Base-by-base conservation (phyloP, 2,113 vertebrate species). In the Thunnus maccoyii region DNA sequence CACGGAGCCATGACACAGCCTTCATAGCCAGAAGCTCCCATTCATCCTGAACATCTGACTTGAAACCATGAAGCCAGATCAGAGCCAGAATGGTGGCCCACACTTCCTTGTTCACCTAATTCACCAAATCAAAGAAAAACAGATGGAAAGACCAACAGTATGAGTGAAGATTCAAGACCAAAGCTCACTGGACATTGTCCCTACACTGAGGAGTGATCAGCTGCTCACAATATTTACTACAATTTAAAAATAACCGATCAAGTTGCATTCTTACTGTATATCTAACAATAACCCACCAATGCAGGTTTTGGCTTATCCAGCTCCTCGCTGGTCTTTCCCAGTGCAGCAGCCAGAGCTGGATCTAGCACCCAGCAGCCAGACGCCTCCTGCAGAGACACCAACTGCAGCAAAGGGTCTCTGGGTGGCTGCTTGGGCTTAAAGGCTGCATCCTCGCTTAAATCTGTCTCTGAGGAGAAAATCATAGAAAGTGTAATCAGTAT, bases 21-120 rank as follows among this genome's bases (percentile, higher is more conserved):
- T 95, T 94, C 78, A 91, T 86, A 73, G 94, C 93, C 91, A 95
- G 79, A 76, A 96, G 84, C 84, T 96, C 92, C 96, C 93, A 95
- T 87, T 95, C 95, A 3, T 92, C 93, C 62, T 89, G 86, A 52
- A 76, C 65, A 44, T 94, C 89, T 48, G 56, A 75, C 52, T 92
- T 91, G 46, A 88, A 94, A n/a, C 79, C 92, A 75, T 96, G 88
- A 16, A 96, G 94, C 97, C 97, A 97, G 41, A 96, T 76, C 80
- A 97, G 86, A 15, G 95, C 96, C 85, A 97, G 86, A 20, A 95
- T 67, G 2, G 96, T 97, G 60, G 94, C 96, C 96, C 96, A 97
- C 46, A 91, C 88, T 0, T 91, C 83, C 17, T 80, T 8, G 2
- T 92, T 91, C 18, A 80, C 92, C 94, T 95, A 48, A 56, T 76